Conservation (phyloP, 2,888 invertebrate genomes). For the Orgyia antiqua region DNA sequence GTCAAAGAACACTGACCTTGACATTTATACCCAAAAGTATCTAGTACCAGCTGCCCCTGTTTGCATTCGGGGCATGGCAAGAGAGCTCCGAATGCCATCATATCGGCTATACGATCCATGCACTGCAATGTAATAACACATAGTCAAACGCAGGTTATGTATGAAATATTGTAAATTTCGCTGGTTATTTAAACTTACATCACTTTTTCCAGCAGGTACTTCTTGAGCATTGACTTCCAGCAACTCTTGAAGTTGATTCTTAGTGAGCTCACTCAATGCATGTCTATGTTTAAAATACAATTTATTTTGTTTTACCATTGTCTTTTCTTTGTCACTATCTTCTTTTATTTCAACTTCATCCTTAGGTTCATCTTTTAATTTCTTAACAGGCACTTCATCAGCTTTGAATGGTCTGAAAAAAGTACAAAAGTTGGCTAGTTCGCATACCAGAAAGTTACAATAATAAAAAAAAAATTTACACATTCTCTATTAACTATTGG, state of each 20-base stretch:
- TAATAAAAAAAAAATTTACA: too few relatives aligned
- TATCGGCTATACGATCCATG: constrained; percentile 87
- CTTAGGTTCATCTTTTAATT: constrained; percentile 81
- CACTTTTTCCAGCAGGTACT: constrained; percentile 81
- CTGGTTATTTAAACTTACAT: too few relatives aligned
- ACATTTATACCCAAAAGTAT: constrained; percentile 90
- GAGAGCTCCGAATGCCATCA: constrained; percentile 92
- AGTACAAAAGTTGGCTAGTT: not conserved
- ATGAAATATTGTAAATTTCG: too few relatives aligned
- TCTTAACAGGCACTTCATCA: constrained; percentile 82
- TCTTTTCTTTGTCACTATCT: constrained; percentile 75
- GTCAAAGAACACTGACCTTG: constrained; percentile 79
- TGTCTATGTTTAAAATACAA: constrained; percentile 54
- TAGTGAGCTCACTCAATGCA: constrained; percentile 70
- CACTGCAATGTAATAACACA: too few relatives aligned
- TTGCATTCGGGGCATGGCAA: constrained; percentile 88
- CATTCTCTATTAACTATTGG: too few relatives aligned
- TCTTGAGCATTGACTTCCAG: constrained; percentile 86
- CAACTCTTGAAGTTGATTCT: constrained; percentile 79
- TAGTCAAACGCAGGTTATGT: too few relatives aligned
- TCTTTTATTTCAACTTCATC: constrained; percentile 67
- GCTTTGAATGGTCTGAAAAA: constrained; percentile 41
- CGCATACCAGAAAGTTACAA: too few relatives aligned
- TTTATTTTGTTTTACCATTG: constrained; percentile 85
- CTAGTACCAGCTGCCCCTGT: constrained; percentile 83